Base-by-base conservation (phyloP, 2,888 invertebrate species). In the Nycteola revayana region DNA sequence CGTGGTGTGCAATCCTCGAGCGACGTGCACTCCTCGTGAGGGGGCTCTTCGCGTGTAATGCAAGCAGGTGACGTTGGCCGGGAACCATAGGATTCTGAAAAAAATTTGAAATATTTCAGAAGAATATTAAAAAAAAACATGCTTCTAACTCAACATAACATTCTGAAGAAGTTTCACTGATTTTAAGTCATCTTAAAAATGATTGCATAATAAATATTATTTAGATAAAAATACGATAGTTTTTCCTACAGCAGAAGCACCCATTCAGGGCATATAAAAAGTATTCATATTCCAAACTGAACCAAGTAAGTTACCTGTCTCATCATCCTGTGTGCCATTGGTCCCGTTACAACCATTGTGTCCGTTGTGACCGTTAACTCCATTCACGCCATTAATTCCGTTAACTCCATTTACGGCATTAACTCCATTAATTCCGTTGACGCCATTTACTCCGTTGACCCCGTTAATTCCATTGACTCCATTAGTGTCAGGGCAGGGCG, bases 271-370 rank as follows among this genome's bases (percentile, higher is more conserved):
- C n/a, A n/a, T n/a, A n/a, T n/a, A n/a, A n/a, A n/a, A n/a, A n/a
- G n/a, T n/a, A n/a, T n/a, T n/a, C n/a, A n/a, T n/a, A n/a, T n/a
- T n/a, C n/a, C n/a, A n/a, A n/a, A n/a, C n/a, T n/a, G n/a, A n/a
- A n/a, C n/a, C n/a, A n/a, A n/a, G n/a, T n/a, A n/a, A n/a, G 62
- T 49, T 25, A 83, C 84, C 83, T 71, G 70, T 74, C 35, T 76
- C 70, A 28, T 69, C 75, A 26, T 81, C 84, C 46, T 80, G 78
- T 37, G 77, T 60, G 25, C 75, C 80, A 36, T 77, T 79, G 5
- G 63, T 68, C 25, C 68, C 66, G 39, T 62, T 69, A 37, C 60
- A 54, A 8, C 66, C 73, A 36, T 60, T 67, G 28, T 56, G 48
- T n/a, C 63, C 63, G 31, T 60, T 71, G 49, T 59, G 60, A 20